A percentile compares a stretch with the other conserved stretches of the same genome.
Conservation (phyloP, 2,797 vertebrate genomes). For the Dendrocincla tyrannina region DNA sequence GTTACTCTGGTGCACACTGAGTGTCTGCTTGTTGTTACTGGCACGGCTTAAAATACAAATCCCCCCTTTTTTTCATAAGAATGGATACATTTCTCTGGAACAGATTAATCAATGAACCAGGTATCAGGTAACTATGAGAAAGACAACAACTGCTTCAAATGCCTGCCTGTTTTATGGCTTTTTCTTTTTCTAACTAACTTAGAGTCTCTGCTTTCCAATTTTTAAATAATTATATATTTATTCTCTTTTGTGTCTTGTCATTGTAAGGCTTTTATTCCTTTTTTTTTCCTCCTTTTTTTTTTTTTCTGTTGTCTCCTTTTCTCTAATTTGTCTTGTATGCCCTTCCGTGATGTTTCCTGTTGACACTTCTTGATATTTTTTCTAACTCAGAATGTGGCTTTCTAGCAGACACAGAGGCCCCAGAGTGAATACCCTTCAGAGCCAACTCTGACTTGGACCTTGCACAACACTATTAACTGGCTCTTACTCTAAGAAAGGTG, state of each 20-base stretch:
- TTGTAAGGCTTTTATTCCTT: conserved; percentile 1
- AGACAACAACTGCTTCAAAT: background rate
- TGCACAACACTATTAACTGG: conserved; percentile 67
- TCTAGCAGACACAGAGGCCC: conserved; percentile 79
- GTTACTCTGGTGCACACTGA: conserved; percentile 64
- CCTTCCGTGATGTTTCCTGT: conserved; percentile 74
- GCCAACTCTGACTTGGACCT: conserved; percentile 73
- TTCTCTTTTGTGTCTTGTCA: conserved; percentile 13
- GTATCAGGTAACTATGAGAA: conserved; percentile 61
- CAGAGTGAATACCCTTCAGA: conserved; percentile 74
- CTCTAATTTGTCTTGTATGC: conserved; percentile 71
- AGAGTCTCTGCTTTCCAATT: background rate
- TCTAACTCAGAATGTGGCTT: conserved; percentile 76
- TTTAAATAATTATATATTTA: conserved; percentile 19
- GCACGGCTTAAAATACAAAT: conserved; percentile 46
- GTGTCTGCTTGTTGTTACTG: conserved; percentile 51
- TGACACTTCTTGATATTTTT: conserved; percentile 73
- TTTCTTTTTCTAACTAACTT: conserved; percentile 1
- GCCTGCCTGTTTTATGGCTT: background rate
- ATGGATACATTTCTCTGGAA: conserved; percentile 49
- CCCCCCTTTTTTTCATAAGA: conserved; percentile 4
- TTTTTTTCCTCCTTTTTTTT: background rate
- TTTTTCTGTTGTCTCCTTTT: conserved; percentile 52
- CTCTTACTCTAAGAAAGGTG: conserved; percentile 74
- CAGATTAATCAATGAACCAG: conserved; percentile 60